Conservation (phyloP, 2,113 vertebrate species). For the Eublepharis macularius region DNA sequence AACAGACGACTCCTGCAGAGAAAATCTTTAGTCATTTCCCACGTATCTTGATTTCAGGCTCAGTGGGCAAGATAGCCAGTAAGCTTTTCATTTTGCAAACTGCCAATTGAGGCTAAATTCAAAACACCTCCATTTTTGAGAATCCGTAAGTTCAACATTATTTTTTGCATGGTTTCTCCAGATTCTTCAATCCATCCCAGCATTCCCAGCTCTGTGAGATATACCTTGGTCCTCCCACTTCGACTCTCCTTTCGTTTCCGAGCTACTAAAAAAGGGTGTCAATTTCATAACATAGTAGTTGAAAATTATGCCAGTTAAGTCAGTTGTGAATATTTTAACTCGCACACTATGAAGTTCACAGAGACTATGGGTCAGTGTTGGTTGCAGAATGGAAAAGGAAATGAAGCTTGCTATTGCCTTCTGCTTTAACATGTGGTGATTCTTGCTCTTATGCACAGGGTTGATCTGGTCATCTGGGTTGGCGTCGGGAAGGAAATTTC, state of each 20-base stretch:
- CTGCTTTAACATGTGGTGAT: conserved; percentile 10
- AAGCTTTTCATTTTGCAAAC: not conserved
- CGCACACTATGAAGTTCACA: not conserved
- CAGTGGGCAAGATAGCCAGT: not conserved
- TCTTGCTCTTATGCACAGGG: conserved; percentile 21
- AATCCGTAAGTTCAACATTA: not conserved
- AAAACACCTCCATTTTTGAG: not conserved
- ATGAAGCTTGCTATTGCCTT: not conserved
- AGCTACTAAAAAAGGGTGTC: not conserved
- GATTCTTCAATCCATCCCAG: not conserved
- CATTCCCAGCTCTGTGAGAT: not conserved
- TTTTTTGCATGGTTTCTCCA: not conserved
- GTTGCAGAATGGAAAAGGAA: not conserved
- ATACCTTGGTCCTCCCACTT: not conserved
- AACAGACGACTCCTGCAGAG: not conserved
- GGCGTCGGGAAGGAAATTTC: conserved; percentile 10
- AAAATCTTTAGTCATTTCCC: not conserved
- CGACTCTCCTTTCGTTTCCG: not conserved
- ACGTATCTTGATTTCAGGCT: not conserved
- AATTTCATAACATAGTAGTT: not conserved
- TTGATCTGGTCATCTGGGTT: conserved; percentile 2
- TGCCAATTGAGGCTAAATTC: not conserved
- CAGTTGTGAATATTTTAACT: not conserved
- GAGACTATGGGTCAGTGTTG: not conserved
- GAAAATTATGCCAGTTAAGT: not conserved